phyloP scores from a whole-genome alignment of 2,888 invertebrate species.

The Pseudanteris insignis region DNA sequence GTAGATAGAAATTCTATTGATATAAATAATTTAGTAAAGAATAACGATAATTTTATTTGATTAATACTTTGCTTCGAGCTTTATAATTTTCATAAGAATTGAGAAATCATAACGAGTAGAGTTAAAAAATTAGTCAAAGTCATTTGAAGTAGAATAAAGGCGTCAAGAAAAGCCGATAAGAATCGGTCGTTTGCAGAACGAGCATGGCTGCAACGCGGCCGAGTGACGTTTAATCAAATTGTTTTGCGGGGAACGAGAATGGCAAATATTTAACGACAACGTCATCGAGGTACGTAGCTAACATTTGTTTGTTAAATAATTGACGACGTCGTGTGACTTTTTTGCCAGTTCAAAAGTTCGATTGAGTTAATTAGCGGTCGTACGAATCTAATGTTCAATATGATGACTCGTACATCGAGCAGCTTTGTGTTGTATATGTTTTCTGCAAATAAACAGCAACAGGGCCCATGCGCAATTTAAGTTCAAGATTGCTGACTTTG shows the following conservation, averaged over 20 bases:
- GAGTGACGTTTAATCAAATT: constrained; percentile 18
- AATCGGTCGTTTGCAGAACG: constrained; percentile 4
- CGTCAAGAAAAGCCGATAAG: constrained; percentile 1
- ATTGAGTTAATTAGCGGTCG: constrained; percentile 35
- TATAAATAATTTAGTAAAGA: too few species aligned
- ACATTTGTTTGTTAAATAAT: constrained; percentile 26
- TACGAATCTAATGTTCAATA: constrained; percentile 32
- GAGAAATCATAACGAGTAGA: too few species aligned
- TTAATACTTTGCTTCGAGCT: too few species aligned
- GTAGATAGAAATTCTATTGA: too few species aligned
- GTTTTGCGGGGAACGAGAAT: constrained; percentile 12
- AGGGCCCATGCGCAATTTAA: too few species aligned
- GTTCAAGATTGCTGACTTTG: too few species aligned
- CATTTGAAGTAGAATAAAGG: too few species aligned
- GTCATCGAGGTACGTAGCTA: constrained; percentile 26
- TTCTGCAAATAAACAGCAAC: too few species aligned
- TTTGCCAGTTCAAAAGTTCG: constrained; percentile 35
- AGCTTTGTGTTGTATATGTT: too few species aligned
- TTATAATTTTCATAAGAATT: too few species aligned
- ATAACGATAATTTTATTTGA: too few species aligned
- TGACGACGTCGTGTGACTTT: constrained; percentile 21
- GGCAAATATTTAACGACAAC: constrained; percentile 22
- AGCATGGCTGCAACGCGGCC: constrained; percentile 6
- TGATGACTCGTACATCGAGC: constrained; percentile 12
- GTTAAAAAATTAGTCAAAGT: too few species aligned